Conservation (phyloP, 2,888 invertebrate species). For the Deilephila elpenor region DNA sequence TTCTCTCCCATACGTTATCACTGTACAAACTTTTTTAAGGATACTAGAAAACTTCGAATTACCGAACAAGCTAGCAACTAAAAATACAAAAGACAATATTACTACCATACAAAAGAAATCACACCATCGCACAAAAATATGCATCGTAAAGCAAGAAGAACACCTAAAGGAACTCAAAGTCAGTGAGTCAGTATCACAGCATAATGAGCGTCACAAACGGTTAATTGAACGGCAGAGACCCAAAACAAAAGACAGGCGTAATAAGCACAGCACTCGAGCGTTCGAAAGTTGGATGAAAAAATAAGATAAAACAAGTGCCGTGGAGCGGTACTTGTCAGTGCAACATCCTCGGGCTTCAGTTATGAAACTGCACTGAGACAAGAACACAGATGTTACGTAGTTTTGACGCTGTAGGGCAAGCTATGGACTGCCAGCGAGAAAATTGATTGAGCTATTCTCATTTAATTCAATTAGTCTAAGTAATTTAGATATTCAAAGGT, state of each 20-base stretch:
- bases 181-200: neutral
- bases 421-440: neutral
- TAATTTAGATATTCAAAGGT: no score
- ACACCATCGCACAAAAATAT: neutral
- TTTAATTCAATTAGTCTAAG: neutral
- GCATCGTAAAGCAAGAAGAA: neutral
- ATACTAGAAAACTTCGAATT: neutral
- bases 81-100: neutral
- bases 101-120: neutral
- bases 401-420: constrained; percentile 25
- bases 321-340: constrained; percentile 53
- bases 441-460: no score
- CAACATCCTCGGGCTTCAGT: constrained; percentile 51
- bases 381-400: constrained; percentile 48
- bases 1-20: no score
- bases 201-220: constrained; percentile 1
- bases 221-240: constrained; percentile 13
- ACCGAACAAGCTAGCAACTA: neutral
- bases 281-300: constrained; percentile 46
- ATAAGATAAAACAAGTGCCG: constrained; percentile 49
- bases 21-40: neutral
- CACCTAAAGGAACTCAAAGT: neutral
- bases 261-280: constrained; percentile 44
- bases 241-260: constrained; percentile 21
- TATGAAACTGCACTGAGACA: constrained; percentile 55